Percentiles rank a stretch among this genome's conserved stretches.
Evolutionary conservation across 2,113 vertebrate species (phyloP).

Genomic region (Callithrix jacchus): DNA sequence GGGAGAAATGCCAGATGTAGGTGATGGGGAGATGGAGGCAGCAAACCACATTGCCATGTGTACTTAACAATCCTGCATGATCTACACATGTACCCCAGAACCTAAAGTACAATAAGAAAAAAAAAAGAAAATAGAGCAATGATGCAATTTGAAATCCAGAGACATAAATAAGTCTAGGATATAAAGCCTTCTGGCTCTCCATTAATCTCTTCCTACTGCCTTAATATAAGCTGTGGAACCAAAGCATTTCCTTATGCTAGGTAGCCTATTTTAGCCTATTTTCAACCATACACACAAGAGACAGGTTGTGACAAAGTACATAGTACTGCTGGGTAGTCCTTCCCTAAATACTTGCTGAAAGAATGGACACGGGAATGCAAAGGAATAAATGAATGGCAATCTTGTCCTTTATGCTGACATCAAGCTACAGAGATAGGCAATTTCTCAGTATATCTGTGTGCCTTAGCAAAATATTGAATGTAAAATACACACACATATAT

Average conservation of each 20-base stretch:
- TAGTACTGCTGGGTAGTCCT: neutral
- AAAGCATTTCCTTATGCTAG: neutral
- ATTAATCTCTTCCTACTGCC: neutral
- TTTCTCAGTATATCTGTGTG: neutral
- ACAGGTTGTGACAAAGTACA: neutral
- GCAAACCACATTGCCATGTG: too few species aligned
- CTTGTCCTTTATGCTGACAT: neutral
- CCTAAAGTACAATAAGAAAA: too few species aligned
- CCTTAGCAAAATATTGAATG: neutral
- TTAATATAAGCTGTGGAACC: neutral
- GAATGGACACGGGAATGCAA: neutral
- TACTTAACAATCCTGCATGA: too few species aligned
- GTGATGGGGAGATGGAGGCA: too few species aligned
- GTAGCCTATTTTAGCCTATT: neutral
- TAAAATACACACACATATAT: too few species aligned
- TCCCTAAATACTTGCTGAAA: neutral
- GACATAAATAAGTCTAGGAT: neutral
- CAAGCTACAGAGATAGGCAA: neutral
- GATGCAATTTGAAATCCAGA: neutral
- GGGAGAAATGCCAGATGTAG: too few species aligned
- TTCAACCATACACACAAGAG: neutral
- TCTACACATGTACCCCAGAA: too few species aligned
- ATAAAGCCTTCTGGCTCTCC: neutral
- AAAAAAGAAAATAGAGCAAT: neutral
- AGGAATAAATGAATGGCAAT: neutral